Evolutionary conservation across 2,113 vertebrate genomes (phyloP).

Genomic region (Osmerus eperlanus): DNA sequence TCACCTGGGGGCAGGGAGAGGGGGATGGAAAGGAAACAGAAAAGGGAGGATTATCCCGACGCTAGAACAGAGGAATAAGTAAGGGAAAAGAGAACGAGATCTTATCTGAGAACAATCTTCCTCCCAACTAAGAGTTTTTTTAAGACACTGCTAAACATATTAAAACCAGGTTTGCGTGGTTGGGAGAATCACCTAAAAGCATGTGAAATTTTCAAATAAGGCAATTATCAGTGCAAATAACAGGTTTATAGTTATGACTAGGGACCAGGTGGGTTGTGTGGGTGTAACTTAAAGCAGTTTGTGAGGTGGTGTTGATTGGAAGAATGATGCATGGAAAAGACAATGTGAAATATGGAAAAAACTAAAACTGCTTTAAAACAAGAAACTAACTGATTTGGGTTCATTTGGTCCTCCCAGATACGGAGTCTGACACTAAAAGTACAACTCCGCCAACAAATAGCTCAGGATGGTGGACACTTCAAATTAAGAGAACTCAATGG

Average conservation of each 20-base stretch:
- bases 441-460: constrained; percentile 25
- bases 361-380: constrained; percentile 3
- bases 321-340: constrained; percentile 12
- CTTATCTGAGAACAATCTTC: neutral
- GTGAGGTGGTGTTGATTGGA: constrained; percentile 1
- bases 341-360: constrained; percentile 1
- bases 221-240: too few relatives aligned
- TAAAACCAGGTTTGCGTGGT: neutral
- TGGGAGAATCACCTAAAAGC: neutral
- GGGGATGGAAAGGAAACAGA: constrained; percentile 9
- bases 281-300: too few relatives aligned
- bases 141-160: neutral
- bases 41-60: neutral
- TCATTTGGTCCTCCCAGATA: constrained; percentile 1
- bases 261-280: too few relatives aligned
- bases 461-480: constrained; percentile 1
- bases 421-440: constrained; percentile 5
- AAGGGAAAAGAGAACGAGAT: neutral
- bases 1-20: constrained; percentile 74
- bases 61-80: neutral
- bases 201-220: neutral
- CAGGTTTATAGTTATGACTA: too few relatives aligned
- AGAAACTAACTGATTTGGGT: neutral
- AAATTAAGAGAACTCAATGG: constrained; percentile 26
- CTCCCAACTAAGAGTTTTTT: neutral